Percentiles rank a stretch among this genome's conserved stretches.
phyloP scores from a whole-genome alignment of 2,113 vertebrate genomes.

The Myotis brandtii region DNA sequence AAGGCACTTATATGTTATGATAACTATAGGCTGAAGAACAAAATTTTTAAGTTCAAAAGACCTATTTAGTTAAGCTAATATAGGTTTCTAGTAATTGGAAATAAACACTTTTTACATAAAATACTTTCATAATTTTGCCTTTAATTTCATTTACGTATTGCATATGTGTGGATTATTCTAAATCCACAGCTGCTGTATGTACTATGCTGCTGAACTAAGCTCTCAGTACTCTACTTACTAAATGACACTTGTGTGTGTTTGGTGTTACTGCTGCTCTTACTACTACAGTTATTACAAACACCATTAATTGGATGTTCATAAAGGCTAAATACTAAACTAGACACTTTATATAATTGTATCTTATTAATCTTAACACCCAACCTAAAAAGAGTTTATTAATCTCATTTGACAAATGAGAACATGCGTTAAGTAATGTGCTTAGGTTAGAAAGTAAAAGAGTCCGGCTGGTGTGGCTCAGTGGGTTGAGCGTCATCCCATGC shows the following conservation, averaged over 20 bases:
- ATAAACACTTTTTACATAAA: constrained; percentile 9
- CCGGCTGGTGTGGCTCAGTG: no score
- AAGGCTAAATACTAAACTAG: background rate
- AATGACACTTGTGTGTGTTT: background rate
- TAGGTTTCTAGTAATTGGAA: background rate
- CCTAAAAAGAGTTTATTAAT: constrained; percentile 13
- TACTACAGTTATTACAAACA: background rate
- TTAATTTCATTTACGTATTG: constrained; percentile 5
- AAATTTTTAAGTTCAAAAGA: background rate
- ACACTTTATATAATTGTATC: background rate
- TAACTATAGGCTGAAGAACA: background rate
- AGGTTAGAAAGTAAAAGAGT: background rate
- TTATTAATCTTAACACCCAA: constrained; percentile 2
- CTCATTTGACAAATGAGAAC: background rate
- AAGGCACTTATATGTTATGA: background rate
- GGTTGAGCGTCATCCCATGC: no score
- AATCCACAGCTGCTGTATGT: background rate
- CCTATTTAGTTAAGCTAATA: background rate
- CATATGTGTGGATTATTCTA: background rate
- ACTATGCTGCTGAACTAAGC: background rate
- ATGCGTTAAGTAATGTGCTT: background rate
- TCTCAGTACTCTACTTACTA: background rate
- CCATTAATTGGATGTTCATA: background rate
- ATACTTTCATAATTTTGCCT: background rate
- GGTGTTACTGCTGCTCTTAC: background rate